Evolutionary conservation across 2,113 vertebrate genomes (phyloP).

Genomic region (Hiodon tergisus): DNA sequence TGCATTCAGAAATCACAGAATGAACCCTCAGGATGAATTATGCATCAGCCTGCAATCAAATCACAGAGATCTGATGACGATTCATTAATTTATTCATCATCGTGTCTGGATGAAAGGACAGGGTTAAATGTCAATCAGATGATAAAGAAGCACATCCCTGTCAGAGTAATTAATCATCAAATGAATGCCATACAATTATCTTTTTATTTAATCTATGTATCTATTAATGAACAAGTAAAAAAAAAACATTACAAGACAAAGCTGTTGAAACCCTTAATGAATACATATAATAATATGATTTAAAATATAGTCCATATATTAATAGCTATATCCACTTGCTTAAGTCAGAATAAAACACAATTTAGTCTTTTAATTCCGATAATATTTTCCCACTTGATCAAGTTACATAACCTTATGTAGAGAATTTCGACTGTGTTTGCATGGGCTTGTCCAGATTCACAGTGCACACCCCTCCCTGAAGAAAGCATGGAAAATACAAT

Average conservation of each 20-base stretch:
- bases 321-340: too few relatives aligned
- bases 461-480: too few relatives aligned
- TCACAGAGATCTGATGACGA: slow-evolving; percentile 55
- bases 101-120: slow-evolving; percentile 44
- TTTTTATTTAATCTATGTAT: slow-evolving; percentile 42
- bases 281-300: neutral
- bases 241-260: slow-evolving; percentile 1
- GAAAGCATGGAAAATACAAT: too few relatives aligned
- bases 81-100: slow-evolving; percentile 66
- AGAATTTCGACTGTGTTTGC: too few relatives aligned
- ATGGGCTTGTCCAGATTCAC: too few relatives aligned
- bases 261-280: neutral
- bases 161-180: slow-evolving; percentile 54
- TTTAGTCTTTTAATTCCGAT: neutral
- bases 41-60: slow-evolving; percentile 58
- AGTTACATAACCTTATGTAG: too few relatives aligned
- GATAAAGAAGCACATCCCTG: slow-evolving; percentile 55
- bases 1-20: slow-evolving; percentile 35
- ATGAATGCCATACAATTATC: slow-evolving; percentile 47
- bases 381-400: neutral
- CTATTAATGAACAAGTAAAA: slow-evolving; percentile 22
- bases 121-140: slow-evolving; percentile 67
- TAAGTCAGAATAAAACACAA: neutral
- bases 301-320: too few relatives aligned
- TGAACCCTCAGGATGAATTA: slow-evolving; percentile 56